phyloP scores from a whole-genome alignment of 2,113 vertebrate species.

The Megalops atlanticus region DNA sequence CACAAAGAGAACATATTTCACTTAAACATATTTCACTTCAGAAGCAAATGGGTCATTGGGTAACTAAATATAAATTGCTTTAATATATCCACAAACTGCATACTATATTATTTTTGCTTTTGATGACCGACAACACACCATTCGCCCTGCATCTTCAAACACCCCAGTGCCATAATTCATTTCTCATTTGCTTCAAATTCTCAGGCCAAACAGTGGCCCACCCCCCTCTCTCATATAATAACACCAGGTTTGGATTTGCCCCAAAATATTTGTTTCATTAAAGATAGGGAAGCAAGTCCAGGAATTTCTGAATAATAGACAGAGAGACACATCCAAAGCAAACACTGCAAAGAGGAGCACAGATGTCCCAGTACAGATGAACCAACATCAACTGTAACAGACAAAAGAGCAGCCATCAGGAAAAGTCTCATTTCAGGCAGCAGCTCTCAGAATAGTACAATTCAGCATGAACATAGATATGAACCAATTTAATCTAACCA shows the following conservation, averaged over 20 bases:
- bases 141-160: conserved; percentile 53
- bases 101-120: conserved; percentile 59
- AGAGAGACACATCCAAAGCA: conserved; percentile 33
- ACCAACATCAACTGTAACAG: not conserved
- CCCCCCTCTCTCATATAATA: conserved; percentile 27
- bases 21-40: conserved; percentile 60
- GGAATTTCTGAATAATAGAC: conserved; percentile 26
- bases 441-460: not conserved
- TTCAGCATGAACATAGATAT: too few species aligned
- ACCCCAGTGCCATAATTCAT: conserved; percentile 43
- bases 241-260: conserved; percentile 35
- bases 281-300: conserved; percentile 28
- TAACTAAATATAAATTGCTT: conserved; percentile 71
- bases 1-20: conserved; percentile 59
- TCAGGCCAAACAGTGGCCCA: conserved; percentile 37
- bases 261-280: conserved; percentile 31
- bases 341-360: conserved; percentile 26
- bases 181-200: conserved; percentile 53
- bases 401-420: conserved; percentile 20
- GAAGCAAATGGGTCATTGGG: conserved; percentile 64
- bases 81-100: conserved; percentile 63
- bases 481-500: too few species aligned
- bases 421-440: conserved; percentile 30
- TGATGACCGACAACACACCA: conserved; percentile 57
- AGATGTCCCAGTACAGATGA: conserved; percentile 15